Conservation (phyloP, 2,797 vertebrate genomes). For the Sarcophilus harrisii region DNA sequence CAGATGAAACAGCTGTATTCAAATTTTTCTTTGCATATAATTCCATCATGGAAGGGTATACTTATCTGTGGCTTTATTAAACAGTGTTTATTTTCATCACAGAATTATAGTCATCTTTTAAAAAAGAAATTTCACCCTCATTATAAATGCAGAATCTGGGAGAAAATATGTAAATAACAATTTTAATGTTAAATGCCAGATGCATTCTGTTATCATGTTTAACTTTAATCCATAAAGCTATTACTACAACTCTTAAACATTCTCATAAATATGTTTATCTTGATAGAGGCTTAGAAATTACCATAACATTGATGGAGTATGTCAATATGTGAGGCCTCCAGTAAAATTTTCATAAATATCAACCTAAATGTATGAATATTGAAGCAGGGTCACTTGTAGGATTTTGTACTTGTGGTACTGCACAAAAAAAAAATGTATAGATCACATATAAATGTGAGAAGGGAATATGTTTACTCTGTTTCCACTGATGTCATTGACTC, state of each 20-base stretch:
- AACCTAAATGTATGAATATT: background rate
- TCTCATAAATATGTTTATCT: constrained; percentile 10
- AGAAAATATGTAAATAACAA: constrained; percentile 37
- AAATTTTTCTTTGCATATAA: constrained; percentile 38
- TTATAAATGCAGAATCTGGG: constrained; percentile 17
- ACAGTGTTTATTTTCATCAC: constrained; percentile 16
- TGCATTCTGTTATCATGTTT: constrained; percentile 35
- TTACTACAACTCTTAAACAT: constrained; percentile 40
- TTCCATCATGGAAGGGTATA: background rate
- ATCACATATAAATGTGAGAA: background rate
- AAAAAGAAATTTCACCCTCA: constrained; percentile 50
- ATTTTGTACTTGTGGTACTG: background rate
- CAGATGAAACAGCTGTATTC: background rate
- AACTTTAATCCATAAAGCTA: constrained; percentile 39
- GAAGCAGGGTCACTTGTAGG: background rate
- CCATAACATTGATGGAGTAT: background rate
- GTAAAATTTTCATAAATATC: background rate
- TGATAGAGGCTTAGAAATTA: constrained; percentile 17
- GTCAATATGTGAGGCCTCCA: background rate
- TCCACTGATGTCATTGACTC: background rate
- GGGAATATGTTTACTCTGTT: background rate
- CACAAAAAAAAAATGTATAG: background rate
- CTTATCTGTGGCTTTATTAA: constrained; percentile 49
- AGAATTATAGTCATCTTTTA: constrained; percentile 31
- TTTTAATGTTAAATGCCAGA: constrained; percentile 41